phyloP scores from a whole-genome alignment of 1,140 invertebrate species.

The Drosophila nasuta region DNA sequence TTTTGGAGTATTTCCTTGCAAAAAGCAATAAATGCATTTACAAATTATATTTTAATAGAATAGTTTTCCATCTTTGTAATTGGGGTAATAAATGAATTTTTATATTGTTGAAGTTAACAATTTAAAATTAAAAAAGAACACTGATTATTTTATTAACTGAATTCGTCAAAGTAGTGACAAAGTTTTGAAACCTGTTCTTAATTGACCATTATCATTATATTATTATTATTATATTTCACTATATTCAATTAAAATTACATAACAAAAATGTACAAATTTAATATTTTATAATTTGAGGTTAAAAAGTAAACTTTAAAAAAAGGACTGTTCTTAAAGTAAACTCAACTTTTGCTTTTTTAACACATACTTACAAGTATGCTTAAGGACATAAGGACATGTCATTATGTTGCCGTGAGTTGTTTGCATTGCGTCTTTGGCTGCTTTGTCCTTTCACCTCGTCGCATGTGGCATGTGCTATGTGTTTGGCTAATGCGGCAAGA shows the following conservation, averaged over 20 bases:
- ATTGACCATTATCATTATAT: too few relatives aligned
- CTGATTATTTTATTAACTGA: too few relatives aligned
- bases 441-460: slow-evolving; percentile 12
- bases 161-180: too few relatives aligned
- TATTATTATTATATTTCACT: too few relatives aligned
- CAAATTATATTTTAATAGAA: too few relatives aligned
- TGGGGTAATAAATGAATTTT: too few relatives aligned
- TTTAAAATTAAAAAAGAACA: too few relatives aligned
- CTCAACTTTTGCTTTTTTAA: slow-evolving; percentile 37
- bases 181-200: too few relatives aligned
- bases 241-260: background rate
- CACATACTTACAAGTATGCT: slow-evolving; percentile 2
- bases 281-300: background rate
- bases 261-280: background rate
- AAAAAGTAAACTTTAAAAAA: background rate
- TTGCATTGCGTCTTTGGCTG: slow-evolving; percentile 19
- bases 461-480: slow-evolving; percentile 26
- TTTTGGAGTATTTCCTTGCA: too few relatives aligned
- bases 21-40: too few relatives aligned
- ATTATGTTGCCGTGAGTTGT: slow-evolving; percentile 16
- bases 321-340: background rate
- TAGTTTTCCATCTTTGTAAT: background rate
- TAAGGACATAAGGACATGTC: background rate
- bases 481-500: slow-evolving; percentile 59
- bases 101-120: too few relatives aligned